A percentile compares a stretch with the other conserved stretches of the same genome.
Conservation (phyloP, 2,888 invertebrate genomes). For the Protophormia terraenovae region DNA sequence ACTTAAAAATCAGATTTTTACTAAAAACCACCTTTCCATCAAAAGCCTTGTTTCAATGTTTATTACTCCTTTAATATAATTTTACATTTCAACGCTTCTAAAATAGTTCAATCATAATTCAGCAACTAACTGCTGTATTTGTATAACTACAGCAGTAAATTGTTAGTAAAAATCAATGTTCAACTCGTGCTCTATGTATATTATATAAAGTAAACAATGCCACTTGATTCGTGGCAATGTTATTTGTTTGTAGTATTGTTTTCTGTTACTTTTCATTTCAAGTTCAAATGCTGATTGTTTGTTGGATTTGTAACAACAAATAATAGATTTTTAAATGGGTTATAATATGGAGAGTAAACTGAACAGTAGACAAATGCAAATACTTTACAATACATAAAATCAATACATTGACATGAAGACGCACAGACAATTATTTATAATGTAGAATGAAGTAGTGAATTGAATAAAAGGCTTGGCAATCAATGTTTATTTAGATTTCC, state of each 20-base stretch:
- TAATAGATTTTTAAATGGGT: constrained; percentile 1
- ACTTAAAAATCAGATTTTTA: too few species aligned
- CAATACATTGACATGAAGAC: too few species aligned
- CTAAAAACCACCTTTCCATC: too few species aligned
- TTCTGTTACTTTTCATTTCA: neutral
- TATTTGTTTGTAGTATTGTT: neutral
- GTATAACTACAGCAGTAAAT: neutral
- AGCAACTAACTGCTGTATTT: neutral
- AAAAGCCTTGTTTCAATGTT: too few species aligned
- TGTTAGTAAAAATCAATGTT: neutral
- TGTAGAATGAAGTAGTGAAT: too few species aligned
- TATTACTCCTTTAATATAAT: too few species aligned
- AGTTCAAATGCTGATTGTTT: neutral
- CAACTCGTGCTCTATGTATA: neutral
- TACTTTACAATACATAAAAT: neutral
- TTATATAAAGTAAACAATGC: neutral
- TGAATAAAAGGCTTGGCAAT: too few species aligned
- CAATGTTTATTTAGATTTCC: too few species aligned
- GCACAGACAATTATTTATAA: too few species aligned
- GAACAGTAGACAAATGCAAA: neutral
- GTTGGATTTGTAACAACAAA: neutral
- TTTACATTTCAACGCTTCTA: too few species aligned
- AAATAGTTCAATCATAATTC: neutral
- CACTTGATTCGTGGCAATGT: constrained; percentile 44
- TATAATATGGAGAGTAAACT: neutral